Percentiles rank a stretch among this genome's conserved stretches.
Conservation (phyloP, 2,888 invertebrate species). For the Paralinhomoeus sp. region DNA sequence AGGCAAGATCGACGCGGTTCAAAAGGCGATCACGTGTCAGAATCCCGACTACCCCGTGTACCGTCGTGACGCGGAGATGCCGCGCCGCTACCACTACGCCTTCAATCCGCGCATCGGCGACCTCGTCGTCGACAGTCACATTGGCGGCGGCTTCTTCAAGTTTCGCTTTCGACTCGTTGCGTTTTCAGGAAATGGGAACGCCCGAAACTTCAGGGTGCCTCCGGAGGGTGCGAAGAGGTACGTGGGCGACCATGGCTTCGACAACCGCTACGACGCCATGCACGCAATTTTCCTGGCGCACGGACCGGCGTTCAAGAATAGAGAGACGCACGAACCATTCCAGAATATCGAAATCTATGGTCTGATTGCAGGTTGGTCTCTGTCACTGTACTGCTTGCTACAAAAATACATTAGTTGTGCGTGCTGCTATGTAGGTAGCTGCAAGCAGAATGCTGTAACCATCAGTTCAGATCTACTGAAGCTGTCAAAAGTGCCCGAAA, state of each 20-base stretch:
- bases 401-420: too few relatives aligned
- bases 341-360: constrained; percentile 29
- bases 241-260: constrained; percentile 3
- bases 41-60: not conserved
- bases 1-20: not conserved
- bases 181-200: too few relatives aligned
- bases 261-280: not conserved
- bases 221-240: too few relatives aligned
- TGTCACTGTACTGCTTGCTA: too few relatives aligned
- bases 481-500: too few relatives aligned
- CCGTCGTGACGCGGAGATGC: not conserved
- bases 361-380: constrained; percentile 21
- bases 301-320: constrained; percentile 26
- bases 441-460: too few relatives aligned
- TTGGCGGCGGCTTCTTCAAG: too few relatives aligned
- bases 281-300: constrained; percentile 25
- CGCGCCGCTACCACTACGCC: not conserved
- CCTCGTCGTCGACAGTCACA: too few relatives aligned
- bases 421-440: too few relatives aligned
- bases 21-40: not conserved
- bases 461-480: too few relatives aligned
- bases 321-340: constrained; percentile 21
- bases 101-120: not conserved
- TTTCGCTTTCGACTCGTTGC: too few relatives aligned
- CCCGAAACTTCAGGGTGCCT: too few relatives aligned